Conservation (phyloP, 2,113 vertebrate species). For the Promerops cafer region DNA sequence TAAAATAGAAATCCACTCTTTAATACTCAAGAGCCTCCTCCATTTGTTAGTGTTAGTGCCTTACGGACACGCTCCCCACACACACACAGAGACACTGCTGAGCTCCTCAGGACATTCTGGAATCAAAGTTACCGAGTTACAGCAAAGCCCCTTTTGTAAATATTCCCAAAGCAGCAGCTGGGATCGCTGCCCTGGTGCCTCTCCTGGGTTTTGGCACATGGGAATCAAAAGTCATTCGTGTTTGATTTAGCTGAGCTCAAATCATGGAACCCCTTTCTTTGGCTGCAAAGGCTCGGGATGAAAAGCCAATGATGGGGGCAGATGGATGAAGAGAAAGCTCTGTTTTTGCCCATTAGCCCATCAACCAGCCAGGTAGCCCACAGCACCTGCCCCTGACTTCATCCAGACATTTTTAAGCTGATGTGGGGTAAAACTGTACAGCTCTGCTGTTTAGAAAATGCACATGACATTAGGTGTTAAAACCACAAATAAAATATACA, state of each 20-base stretch:
- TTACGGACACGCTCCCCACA: rapidly evolving
- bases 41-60: background rate
- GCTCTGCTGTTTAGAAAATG: background rate
- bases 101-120: background rate
- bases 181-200: rapidly evolving
- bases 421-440: background rate
- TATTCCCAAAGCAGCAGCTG: background rate
- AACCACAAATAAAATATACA: background rate
- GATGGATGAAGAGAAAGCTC: background rate
- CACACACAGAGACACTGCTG: rapidly evolving
- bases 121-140: background rate
- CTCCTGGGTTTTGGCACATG: background rate
- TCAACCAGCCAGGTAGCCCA: background rate
- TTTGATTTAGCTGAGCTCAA: background rate
- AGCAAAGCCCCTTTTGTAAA: background rate
- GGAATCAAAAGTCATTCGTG: background rate
- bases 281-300: background rate
- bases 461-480: rapidly evolving
- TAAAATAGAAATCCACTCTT: background rate
- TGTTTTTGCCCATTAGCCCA: background rate
- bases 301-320: background rate
- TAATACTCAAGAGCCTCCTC: background rate
- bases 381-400: background rate
- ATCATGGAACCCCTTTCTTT: rapidly evolving
- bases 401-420: background rate